These are phyloP conservation scores for Leptinotarsa texana DNA, from an alignment of 1,140 invertebrate species.

Conservation along the genomic window DNA sequence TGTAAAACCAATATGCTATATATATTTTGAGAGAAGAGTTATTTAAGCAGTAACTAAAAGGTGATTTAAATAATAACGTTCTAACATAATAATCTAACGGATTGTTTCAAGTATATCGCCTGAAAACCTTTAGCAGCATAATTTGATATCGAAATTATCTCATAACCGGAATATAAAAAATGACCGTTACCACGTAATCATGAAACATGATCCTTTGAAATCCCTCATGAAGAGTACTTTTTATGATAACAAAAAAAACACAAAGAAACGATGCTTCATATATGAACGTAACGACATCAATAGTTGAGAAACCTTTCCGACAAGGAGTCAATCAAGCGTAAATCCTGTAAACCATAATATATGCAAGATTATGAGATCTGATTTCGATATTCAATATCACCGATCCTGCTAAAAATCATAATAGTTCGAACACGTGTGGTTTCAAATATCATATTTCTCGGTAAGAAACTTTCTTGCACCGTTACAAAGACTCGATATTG, in stretches of 20 bases:
- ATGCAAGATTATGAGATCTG: neutral
- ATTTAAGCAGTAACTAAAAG: too few species aligned
- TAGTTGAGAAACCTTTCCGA: slow-evolving; percentile 1
- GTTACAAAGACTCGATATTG: neutral
- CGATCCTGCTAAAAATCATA: too few species aligned
- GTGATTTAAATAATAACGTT: too few species aligned
- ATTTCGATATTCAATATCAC: slow-evolving; percentile 6
- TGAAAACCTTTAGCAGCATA: too few species aligned
- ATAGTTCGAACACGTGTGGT: neutral
- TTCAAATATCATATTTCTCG: slow-evolving; percentile 3
- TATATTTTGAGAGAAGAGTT: too few species aligned
- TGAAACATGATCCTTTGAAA: neutral
- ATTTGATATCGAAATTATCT: too few species aligned
- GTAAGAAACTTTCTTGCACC: neutral
- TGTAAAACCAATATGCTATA: too few species aligned
- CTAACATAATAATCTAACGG: too few species aligned
- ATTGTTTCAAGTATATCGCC: too few species aligned
- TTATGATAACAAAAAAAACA: neutral
- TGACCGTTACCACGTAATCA: neutral
- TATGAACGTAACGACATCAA: neutral
- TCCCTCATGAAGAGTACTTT: neutral
- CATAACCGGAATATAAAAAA: too few species aligned
- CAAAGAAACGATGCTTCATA: neutral
- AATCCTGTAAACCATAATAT: slow-evolving; percentile 5
- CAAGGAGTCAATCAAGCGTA: neutral